phyloP scores from a whole-genome alignment of 2,888 invertebrate species.

The Nasonovia ribisnigri region DNA sequence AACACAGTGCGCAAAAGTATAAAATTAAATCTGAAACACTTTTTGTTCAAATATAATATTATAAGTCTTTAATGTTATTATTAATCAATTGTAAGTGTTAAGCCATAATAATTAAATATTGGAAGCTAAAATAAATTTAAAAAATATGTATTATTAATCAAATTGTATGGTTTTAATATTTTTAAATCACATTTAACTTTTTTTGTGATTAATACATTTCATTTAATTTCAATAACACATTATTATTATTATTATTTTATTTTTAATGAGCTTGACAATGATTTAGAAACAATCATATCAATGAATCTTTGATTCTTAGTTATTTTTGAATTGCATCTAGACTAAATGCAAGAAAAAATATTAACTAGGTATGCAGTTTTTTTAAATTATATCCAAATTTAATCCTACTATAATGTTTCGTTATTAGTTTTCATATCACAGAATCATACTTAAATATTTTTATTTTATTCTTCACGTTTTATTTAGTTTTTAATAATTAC shows the following conservation, averaged over 20 bases:
- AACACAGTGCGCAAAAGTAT: background rate
- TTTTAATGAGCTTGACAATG: too few relatives aligned
- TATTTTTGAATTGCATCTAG: background rate
- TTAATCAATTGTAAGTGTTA: too few relatives aligned
- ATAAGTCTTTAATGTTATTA: background rate
- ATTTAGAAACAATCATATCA: too few relatives aligned
- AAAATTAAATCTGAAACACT: background rate
- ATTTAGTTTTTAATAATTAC: background rate
- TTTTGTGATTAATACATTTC: background rate
- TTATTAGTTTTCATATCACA: background rate
- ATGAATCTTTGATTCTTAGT: background rate
- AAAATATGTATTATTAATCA: too few relatives aligned
- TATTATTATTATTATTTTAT: too few relatives aligned
- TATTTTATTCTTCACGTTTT: background rate
- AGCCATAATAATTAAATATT: too few relatives aligned
- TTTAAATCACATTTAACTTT: background rate
- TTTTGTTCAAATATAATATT: background rate
- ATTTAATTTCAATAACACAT: background rate
- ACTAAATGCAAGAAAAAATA: background rate
- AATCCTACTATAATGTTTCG: background rate
- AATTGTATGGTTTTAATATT: too few relatives aligned
- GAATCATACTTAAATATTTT: background rate
- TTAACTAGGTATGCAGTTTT: background rate
- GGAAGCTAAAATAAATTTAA: too few relatives aligned
- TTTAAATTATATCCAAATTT: too few relatives aligned